Conservation (phyloP, 2,797 vertebrate genomes). For the Momotus momota region DNA sequence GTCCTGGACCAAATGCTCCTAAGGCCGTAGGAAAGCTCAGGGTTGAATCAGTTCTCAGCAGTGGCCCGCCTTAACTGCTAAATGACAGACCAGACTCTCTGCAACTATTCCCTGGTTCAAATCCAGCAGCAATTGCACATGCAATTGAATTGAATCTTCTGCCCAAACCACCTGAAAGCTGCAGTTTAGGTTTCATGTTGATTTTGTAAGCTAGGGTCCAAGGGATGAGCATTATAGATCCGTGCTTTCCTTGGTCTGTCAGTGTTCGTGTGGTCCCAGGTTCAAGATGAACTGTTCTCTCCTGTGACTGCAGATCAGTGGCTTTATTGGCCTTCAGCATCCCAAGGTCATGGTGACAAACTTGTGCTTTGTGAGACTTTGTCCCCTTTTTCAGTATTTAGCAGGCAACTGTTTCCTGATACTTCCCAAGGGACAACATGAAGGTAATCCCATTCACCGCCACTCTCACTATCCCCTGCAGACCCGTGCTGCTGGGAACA, state of each 20-base stretch:
- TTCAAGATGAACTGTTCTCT: not conserved
- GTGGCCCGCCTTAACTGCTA: not conserved
- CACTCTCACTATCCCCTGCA: not conserved
- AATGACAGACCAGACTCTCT: not conserved
- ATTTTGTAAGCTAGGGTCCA: not conserved
- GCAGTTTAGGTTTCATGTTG: not conserved
- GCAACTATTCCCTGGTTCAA: not conserved
- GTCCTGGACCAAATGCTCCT: not conserved
- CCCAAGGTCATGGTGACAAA: not conserved
- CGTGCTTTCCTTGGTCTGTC: not conserved
- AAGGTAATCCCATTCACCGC: not conserved
- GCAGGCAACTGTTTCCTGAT: not conserved
- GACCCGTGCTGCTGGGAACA: not conserved
- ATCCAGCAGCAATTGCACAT: accelerated
- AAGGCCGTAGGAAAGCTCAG: not conserved
- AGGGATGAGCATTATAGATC: not conserved
- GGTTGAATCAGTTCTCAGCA: not conserved
- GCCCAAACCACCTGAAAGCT: not conserved
- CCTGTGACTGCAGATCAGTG: not conserved
- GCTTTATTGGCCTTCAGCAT: not conserved
- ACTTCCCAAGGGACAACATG: not conserved
- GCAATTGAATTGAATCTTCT: not conserved
- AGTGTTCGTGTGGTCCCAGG: accelerated
- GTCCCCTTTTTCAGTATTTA: not conserved
- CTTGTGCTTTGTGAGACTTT: not conserved